Evolutionary conservation across 2,797 vertebrate genomes (phyloP), one percentile per base, ranked within the genome.

Genomic region (Denticeps clupeoides): DNA sequence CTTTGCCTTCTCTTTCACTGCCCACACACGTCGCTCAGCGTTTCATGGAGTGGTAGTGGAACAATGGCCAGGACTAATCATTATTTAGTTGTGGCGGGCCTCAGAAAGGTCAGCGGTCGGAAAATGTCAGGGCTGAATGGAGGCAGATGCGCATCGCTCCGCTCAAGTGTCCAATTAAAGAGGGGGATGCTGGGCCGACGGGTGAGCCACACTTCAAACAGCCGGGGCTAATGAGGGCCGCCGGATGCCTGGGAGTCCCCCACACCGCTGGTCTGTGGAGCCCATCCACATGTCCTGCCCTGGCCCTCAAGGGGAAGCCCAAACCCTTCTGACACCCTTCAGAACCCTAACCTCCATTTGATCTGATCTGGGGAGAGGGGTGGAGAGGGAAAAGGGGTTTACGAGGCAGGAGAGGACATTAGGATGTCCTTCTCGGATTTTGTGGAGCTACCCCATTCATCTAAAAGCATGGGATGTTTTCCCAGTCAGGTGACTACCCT

Each of bases 91-190:
- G 87, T 81, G 83, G 81, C 53, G 77, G 84, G 82, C 81, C 86
- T 88, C 40, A 85, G 88, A 97, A 96, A 97, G 93, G 93, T 96
- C 92, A 95, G 85, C 86, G 85, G 87, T 91, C 90, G 90, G 88
- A 97, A 37, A 96, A 96, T 95, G 93, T 96, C 93, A 96, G 87
- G 78, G 77, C 91, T 95, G 91, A 94, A 89, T 90, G 88, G 84
- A 90, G 79, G 86, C 78, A 81, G 82, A 83, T 73, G 51, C 78
- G 58, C 83, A 86, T 84, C 82, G 82, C 81, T 73, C 79, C 73
- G 81, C 74, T 82, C 80, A 82, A 83, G 74, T 88, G 89, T 91
- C 89, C 91, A 97, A 97, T 96, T 97, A 97, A 92, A 87, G 85
- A 76, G 74, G 84, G 86, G 80, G 78, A 81, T 78, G 82, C 74